Percentiles rank a stretch among this genome's conserved stretches.
Evolutionary conservation across 2,113 vertebrate species (phyloP).

Genomic region (Brachypteracias leptosomus): DNA sequence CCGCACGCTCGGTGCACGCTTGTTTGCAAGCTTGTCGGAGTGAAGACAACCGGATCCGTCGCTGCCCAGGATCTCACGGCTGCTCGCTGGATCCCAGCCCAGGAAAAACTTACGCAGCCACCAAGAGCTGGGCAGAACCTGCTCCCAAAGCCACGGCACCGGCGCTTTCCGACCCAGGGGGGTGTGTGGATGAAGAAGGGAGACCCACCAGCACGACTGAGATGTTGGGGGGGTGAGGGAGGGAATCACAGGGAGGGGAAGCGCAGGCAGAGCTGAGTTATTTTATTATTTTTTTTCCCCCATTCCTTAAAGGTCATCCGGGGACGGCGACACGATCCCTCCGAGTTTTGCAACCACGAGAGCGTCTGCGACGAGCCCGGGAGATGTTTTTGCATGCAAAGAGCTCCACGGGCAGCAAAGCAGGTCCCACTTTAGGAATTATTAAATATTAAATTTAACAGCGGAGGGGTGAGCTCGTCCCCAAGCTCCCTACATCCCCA

Average conservation of each 20-base stretch:
- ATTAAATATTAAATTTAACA: neutral
- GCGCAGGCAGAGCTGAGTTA: neutral
- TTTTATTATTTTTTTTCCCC: neutral
- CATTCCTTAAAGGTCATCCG: neutral
- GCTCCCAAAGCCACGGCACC: neutral
- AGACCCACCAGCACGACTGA: neutral
- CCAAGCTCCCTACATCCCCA: neutral
- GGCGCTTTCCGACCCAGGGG: neutral
- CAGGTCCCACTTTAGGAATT: neutral
- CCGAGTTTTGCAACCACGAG: neutral
- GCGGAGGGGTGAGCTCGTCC: neutral
- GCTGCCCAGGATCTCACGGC: neutral
- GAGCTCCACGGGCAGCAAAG: neutral
- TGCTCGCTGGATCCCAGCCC: neutral
- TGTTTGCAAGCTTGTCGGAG: neutral
- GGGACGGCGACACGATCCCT: neutral
- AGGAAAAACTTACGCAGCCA: neutral
- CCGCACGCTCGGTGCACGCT: neutral
- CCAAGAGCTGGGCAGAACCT: neutral
- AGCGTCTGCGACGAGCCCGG: neutral
- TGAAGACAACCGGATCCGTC: neutral
- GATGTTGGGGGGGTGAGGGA: neutral
- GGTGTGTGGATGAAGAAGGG: no score
- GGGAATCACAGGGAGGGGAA: fast-evolving
- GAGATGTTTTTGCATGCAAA: neutral